Base-by-base conservation (phyloP, 2,797 vertebrate genomes). In the Eulemur mongoz region DNA sequence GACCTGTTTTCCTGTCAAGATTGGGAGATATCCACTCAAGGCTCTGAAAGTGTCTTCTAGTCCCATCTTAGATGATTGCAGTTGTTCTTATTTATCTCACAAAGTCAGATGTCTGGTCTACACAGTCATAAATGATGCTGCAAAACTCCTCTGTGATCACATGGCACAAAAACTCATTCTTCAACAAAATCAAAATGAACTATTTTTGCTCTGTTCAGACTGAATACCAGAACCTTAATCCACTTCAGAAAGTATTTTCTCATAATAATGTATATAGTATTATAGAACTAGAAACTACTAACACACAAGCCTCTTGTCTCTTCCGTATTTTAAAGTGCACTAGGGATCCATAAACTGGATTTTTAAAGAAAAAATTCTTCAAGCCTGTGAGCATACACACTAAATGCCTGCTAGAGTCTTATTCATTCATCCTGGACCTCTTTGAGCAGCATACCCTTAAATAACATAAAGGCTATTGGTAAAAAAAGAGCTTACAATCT, bases 171-270 rank as follows among this genome's bases (percentile, higher is more conserved):
- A 97, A 76, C 48, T 84, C 72, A 76, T 92, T 80, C 38, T 80
- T 94, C 57, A 83, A 61, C 57, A 80, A 82, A 83, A 61, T n/a
- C 27, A 85, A 96, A 95, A 90, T 67, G 52, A 93, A 80, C 59
- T 48, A 22, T 27, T 45, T 70, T 25, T 69, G 20, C 8, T 92
- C 57, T 38, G 23, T 72, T 94, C 30, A 89, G 35, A 69, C 30
- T 1, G 14, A 88, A 89, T 81, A 38, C 18, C 30, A 91, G 73
- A 78, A 57, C 73, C 61, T 75, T 50, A 91, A 59, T 61, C 15
- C 1, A 40, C 35, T 73, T 92, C 79, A 86, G 11, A 92, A 65
- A 69, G 6, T 23, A 40, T 93, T 32, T 81, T 35, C 25, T 88
- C 0, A 4, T 81, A 78, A 88, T 93, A 76, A 48, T 15, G 9